A percentile compares a stretch with the other conserved stretches of the same genome.
phyloP scores from a whole-genome alignment of 2,113 vertebrate genomes.

The Macrotus californicus region DNA sequence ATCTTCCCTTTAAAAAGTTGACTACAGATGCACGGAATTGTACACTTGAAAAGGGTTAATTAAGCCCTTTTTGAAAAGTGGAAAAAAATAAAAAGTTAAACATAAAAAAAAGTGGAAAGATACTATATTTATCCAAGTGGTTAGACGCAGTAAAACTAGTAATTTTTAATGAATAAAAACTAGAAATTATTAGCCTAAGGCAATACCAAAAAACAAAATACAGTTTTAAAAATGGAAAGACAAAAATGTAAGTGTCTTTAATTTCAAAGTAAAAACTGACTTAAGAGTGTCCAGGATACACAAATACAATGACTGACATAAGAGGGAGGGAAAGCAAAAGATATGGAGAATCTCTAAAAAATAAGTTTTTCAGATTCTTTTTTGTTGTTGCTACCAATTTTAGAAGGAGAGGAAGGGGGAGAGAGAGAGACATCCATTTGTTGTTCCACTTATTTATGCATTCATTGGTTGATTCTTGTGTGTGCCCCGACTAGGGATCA shows the following conservation, averaged over 20 bases:
- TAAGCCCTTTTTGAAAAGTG: background rate
- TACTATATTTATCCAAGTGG: background rate
- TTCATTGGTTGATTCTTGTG: no score
- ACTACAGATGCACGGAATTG: background rate
- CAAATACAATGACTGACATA: background rate
- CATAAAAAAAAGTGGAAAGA: background rate
- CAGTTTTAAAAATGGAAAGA: background rate
- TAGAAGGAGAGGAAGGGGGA: no score
- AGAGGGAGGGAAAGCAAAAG: background rate
- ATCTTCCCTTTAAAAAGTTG: background rate
- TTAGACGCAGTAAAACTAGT: background rate
- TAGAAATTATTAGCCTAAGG: background rate
- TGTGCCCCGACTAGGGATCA: no score
- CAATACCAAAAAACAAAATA: background rate
- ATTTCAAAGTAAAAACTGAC: slow-evolving; percentile 10
- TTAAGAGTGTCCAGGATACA: background rate
- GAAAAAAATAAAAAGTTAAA: background rate
- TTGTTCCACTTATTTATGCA: no score
- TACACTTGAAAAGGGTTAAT: background rate
- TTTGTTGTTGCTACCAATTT: background rate
- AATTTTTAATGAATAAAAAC: slow-evolving; percentile 10
- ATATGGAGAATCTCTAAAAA: background rate
- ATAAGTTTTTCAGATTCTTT: background rate
- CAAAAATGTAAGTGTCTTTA: background rate
- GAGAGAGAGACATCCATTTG: no score